Evolutionary conservation across 92 coral and sea anemone species (phyloP).

Genomic region (Bergia sp.): DNA sequence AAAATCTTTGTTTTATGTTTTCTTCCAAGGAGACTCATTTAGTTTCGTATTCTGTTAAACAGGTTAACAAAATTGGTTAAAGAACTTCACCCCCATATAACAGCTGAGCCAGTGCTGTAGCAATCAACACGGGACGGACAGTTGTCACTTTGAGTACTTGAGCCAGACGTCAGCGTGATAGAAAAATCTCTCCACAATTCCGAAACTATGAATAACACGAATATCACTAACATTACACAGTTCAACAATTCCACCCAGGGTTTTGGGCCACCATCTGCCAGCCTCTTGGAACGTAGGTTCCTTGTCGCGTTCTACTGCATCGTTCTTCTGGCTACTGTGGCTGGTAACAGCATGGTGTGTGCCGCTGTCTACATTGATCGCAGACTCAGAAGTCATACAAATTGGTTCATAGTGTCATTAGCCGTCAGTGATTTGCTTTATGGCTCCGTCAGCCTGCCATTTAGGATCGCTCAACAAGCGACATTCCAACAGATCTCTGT

Average conservation of each 20-base stretch:
- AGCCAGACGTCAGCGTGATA: neutral
- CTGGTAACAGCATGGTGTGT: conserved; percentile 85
- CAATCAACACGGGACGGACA: neutral
- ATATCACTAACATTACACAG: neutral
- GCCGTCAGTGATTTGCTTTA: conserved; percentile 92
- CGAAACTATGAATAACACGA: conserved; percentile 7
- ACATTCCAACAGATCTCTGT: conserved; percentile 53
- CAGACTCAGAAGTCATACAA: conserved; percentile 87
- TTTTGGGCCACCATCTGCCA: neutral
- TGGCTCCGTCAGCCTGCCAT: conserved; percentile 71
- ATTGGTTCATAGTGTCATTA: conserved; percentile 93
- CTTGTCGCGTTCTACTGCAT: conserved; percentile 66
- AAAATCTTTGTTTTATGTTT: neutral
- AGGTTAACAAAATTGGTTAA: neutral
- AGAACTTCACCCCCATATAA: neutral
- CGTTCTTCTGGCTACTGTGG: conserved; percentile 75
- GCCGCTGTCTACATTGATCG: conserved; percentile 84
- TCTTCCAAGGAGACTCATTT: neutral
- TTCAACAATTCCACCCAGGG: neutral
- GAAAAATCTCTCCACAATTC: neutral
- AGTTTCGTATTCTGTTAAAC: neutral
- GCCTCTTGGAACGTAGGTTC: conserved; percentile 36
- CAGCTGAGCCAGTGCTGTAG: neutral
- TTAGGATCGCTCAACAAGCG: conserved; percentile 68
- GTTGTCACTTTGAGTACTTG: neutral